Evolutionary conservation across 2,888 invertebrate genomes (phyloP), one percentile per base, ranked within the genome.

Genomic region (Lottia scabra): DNA sequence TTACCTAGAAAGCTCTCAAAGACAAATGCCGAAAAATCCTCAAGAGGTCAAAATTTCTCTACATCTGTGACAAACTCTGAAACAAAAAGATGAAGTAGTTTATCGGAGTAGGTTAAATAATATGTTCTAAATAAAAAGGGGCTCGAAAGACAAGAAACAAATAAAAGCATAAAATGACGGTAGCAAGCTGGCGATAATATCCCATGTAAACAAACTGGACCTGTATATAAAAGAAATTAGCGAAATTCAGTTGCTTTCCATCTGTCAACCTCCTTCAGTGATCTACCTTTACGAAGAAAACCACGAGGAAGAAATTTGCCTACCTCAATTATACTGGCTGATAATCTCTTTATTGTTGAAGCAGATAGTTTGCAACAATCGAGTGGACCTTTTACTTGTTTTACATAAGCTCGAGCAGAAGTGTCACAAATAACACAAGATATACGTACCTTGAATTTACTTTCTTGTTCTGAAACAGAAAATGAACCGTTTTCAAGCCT

Each of bases 231-330:
- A 8, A 84, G 67, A 72, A 84, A 84, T 65, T 78, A 80, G 16
- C 84, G 48, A 56, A 79, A 83, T 65, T 84, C 83, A 30, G 82
- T 81, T 5, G 83, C 84, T 69, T 84, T 84, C 84, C 83, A 84
- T 27, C 79, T 68, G 16, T 82, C 79, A 16, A 81, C 38, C 27
- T 81, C 79, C 38, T 16, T 8, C n/a, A 84, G 67, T 38, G 74
- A 30, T 45, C 83, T 64, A n/a, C 80, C 78, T 65, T 82, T 80
- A 46, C 81, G 27, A 13, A 76, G 63, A 77, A 84, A 84, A 67
- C 81, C 81, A 26, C 67, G 64, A 56, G 82, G 80, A 48, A 84
- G 48, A 26, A 69, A 65, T 13, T 62, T 44, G 30, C 68, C 56
- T 13, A 76, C 45, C 12, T 5, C 19, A 1, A 73, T 12, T 8